phyloP scores from a whole-genome alignment of 2,797 vertebrate genomes.

The Eurystomus glaucurus region DNA sequence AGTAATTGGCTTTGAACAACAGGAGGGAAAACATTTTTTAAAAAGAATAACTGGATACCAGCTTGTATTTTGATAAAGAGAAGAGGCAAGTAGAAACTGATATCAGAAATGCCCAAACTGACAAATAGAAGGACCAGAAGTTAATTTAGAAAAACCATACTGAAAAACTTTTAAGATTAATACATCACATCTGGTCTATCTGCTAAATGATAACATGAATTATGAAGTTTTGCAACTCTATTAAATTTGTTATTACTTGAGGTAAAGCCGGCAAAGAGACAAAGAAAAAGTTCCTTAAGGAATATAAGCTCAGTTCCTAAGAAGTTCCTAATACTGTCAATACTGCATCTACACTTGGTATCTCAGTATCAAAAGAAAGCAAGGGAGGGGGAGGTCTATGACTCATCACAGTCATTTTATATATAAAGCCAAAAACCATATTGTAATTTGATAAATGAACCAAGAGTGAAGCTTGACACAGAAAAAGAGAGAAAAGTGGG shows the following conservation, averaged over 20 bases:
- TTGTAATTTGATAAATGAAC: slow-evolving; percentile 10
- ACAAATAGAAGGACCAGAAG: background rate
- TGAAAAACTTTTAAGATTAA: slow-evolving; percentile 6
- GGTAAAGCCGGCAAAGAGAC: background rate
- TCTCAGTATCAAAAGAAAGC: background rate
- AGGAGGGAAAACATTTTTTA: background rate
- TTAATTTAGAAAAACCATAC: slow-evolving; percentile 14
- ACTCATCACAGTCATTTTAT: background rate
- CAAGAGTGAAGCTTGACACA: background rate
- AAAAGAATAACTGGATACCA: background rate
- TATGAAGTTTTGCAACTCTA: background rate
- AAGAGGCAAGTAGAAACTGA: background rate
- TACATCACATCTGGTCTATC: background rate
- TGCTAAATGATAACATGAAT: background rate
- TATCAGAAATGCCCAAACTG: background rate
- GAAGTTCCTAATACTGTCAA: background rate
- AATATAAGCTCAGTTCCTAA: background rate
- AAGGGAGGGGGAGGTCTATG: background rate
- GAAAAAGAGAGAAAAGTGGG: background rate
- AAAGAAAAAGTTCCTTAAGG: background rate
- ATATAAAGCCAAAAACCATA: slow-evolving; percentile 25
- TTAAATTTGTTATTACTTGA: background rate
- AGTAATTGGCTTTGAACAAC: background rate
- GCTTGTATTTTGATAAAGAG: background rate
- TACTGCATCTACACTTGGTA: background rate